phyloP scores from a whole-genome alignment of 2,888 invertebrate species.

The Mesochorus sp. region DNA sequence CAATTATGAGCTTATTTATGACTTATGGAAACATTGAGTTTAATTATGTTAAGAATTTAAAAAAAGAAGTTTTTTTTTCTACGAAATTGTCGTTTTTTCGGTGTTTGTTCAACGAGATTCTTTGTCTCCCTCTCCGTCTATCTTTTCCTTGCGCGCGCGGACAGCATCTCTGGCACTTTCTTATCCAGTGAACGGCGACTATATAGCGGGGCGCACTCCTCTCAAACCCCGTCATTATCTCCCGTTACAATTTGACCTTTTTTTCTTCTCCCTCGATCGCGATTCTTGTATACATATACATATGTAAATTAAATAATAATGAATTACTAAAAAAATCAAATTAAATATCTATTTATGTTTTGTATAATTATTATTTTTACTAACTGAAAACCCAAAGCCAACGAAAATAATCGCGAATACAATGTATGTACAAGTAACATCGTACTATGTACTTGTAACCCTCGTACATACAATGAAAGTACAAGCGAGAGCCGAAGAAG shows the following conservation, averaged over 20 bases:
- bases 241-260: constrained; percentile 76
- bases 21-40: neutral
- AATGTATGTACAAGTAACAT: constrained; percentile 25
- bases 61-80: too few species aligned
- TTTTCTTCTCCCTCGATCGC: constrained; percentile 65
- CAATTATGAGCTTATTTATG: too few species aligned
- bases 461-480: constrained; percentile 8
- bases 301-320: neutral
- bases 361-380: too few species aligned
- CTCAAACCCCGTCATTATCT: constrained; percentile 76
- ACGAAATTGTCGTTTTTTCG: neutral
- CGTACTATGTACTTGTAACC: constrained; percentile 1
- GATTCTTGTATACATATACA: neutral
- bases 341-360: too few species aligned
- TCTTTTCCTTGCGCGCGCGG: neutral
- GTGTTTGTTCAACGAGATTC: neutral
- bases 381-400: too few species aligned
- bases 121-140: neutral
- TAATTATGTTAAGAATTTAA: too few species aligned
- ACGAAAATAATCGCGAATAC: too few species aligned
- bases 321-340: neutral
- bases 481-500: constrained; percentile 49
- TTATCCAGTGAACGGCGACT: constrained; percentile 65
- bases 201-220: constrained; percentile 60
- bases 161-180: constrained; percentile 30